These are phyloP conservation scores for Seriola rivoliana DNA, from an alignment of 2,113 vertebrate genomes.

Conservation along the genomic window DNA sequence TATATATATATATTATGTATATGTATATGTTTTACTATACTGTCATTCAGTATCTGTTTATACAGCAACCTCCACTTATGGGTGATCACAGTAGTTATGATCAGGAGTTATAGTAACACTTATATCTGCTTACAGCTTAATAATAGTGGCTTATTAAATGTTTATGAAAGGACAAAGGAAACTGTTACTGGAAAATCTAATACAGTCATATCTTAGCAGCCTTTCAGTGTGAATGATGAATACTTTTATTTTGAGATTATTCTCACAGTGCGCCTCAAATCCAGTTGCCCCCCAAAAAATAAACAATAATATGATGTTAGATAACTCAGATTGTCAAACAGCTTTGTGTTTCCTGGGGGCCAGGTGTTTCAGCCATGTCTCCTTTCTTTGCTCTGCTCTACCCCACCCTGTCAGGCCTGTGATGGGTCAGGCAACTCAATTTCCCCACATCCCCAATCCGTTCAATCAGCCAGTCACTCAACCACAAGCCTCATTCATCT, in stretches of 20 bases:
- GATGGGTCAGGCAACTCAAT: constrained; percentile 80
- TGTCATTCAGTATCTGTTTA: neutral
- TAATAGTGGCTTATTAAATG: neutral
- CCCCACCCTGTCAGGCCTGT: constrained; percentile 37
- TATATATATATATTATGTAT: too few species aligned
- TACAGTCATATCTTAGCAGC: neutral
- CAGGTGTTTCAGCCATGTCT: constrained; percentile 34
- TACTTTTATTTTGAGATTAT: neutral
- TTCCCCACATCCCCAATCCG: constrained; percentile 67
- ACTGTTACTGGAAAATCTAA: neutral
- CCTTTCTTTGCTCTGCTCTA: constrained; percentile 26
- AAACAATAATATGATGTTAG: neutral
- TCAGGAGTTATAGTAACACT: neutral
- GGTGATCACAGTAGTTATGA: too few species aligned
- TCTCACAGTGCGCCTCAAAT: neutral
- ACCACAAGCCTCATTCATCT: constrained; percentile 80
- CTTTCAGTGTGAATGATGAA: neutral
- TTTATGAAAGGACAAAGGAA: neutral
- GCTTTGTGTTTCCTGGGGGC: constrained; percentile 36
- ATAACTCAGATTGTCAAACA: neutral
- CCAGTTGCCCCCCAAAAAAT: neutral
- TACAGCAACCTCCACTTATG: too few species aligned
- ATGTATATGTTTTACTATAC: neutral
- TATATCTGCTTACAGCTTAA: neutral
- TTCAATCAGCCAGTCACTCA: constrained; percentile 82